Evolutionary conservation across 2,113 vertebrate genomes (phyloP).

Genomic region (Toxostoma redivivum): DNA sequence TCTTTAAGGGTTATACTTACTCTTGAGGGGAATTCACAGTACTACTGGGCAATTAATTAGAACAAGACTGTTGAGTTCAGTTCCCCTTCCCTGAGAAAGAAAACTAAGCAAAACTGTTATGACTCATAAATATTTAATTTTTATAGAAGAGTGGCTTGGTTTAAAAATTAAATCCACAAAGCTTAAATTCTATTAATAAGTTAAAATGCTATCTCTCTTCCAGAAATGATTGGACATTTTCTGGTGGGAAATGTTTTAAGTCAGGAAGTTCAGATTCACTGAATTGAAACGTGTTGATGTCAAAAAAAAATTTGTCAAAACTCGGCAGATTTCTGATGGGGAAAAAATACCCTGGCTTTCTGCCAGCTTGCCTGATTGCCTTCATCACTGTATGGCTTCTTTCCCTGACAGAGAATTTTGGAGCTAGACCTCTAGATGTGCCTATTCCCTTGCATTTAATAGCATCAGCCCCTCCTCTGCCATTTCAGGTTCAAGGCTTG

Average conservation of each 20-base stretch:
- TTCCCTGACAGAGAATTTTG: neutral
- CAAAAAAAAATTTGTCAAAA: conserved; percentile 3
- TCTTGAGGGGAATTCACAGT: conserved; percentile 1
- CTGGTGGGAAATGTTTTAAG: neutral
- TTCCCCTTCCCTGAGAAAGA: neutral
- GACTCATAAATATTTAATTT: conserved; percentile 1
- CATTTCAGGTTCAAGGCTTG: neutral
- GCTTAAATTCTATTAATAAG: neutral
- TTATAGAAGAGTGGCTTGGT: neutral
- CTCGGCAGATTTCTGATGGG: neutral
- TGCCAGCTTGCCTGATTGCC: neutral
- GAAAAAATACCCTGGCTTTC: neutral
- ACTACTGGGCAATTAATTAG: neutral
- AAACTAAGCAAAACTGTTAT: neutral
- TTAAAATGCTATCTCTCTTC: neutral
- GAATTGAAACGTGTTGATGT: neutral
- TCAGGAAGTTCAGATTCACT: neutral
- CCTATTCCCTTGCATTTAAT: neutral
- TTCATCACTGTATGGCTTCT: neutral
- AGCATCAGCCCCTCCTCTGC: neutral
- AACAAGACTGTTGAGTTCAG: conserved; percentile 52
- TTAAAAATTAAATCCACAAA: conserved; percentile 14
- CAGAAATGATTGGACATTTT: neutral
- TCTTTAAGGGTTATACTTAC: conserved; percentile 16
- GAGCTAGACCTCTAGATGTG: neutral